These are phyloP conservation scores for Folsomia candida DNA, from an alignment of 2,888 invertebrate species.

Conservation along the genomic window DNA sequence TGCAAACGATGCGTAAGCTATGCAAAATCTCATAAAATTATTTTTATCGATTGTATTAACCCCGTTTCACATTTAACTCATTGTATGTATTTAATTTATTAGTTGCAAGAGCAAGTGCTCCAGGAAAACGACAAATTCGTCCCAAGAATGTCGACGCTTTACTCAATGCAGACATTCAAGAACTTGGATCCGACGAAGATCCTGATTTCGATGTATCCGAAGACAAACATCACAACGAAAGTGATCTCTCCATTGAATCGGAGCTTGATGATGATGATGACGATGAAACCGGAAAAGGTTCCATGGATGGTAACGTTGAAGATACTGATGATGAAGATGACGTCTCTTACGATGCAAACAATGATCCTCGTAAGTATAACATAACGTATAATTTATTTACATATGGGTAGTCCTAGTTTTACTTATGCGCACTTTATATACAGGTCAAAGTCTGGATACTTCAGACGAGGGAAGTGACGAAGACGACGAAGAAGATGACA, in stretches of 20 bases:
- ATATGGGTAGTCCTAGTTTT: neutral
- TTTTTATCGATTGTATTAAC: neutral
- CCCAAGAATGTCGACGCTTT: slow-evolving; percentile 47
- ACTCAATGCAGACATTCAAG: slow-evolving; percentile 39
- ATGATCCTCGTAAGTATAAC: slow-evolving; percentile 1
- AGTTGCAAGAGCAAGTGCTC: slow-evolving; percentile 44
- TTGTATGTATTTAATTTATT: too few species aligned
- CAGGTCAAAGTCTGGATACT: neutral
- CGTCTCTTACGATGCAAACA: slow-evolving; percentile 26
- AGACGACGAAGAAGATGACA: slow-evolving; percentile 21
- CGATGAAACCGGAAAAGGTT: slow-evolving; percentile 76
- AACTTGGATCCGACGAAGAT: slow-evolving; percentile 44
- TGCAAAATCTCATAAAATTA: neutral
- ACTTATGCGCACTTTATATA: too few species aligned
- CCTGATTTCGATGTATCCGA: slow-evolving; percentile 43
- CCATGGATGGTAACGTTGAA: slow-evolving; percentile 73
- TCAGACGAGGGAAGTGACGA: slow-evolving; percentile 2
- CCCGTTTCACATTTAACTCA: too few species aligned
- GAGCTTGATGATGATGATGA: slow-evolving; percentile 20
- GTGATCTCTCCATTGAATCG: slow-evolving; percentile 10
- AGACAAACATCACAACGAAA: slow-evolving; percentile 25
- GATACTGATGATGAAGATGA: slow-evolving; percentile 61
- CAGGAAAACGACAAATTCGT: slow-evolving; percentile 45
- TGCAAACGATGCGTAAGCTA: slow-evolving; percentile 39
- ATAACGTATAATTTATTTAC: neutral